Base-by-base conservation (phyloP, 2,888 invertebrate species). In the Aphrophora alni region DNA sequence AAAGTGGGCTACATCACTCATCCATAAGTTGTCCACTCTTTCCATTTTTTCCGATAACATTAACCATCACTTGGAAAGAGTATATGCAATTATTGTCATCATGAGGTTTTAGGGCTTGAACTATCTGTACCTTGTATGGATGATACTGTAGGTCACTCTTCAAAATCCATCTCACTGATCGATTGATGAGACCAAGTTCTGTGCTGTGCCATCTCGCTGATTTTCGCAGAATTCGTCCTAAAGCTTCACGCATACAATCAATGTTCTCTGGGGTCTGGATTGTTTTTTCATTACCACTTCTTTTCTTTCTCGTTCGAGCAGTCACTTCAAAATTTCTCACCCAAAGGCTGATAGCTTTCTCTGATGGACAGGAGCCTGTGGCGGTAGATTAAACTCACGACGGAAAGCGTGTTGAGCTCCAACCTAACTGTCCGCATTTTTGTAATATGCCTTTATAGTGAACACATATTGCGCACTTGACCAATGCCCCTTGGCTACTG, bases 1-100 rank as follows among this genome's bases (percentile, higher is more conserved):
- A 70, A 77, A 71, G 71, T 77, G 69, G 38, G 38, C 77, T 70
- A 71, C 38, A 14, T 71, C 77, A 77, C 77, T 70, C 69, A 77
- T 70, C 77, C 69, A 70, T 70, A 77, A 68, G 44, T 44, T 38
- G 21, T 77, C 4, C n/a, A 28, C 33, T n/a, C 33, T 77, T 2
- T 77, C 68, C 77, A 77, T 77, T 68, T 77, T 27, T 76, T 24
- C 21, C 38, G 7, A 77, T 51, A 75, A 59, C 59, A 21, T 77
- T 28, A 68, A 77, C 12, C 68, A 77, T 77, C 14, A 24, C 38
- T 77, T 77, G 28, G 33, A 51, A 77, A 77, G 27, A 69, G 7
- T 27, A 25, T 51, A 75, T 75, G 75, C 75, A 5, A 26, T 77
- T 77, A 28, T 77, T 10, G 25, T 28, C 68, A 69, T 68, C 27